Conservation (phyloP, 37 sponge, comb jelly and placozoan species). For the Diacarnus erythraeanus region DNA sequence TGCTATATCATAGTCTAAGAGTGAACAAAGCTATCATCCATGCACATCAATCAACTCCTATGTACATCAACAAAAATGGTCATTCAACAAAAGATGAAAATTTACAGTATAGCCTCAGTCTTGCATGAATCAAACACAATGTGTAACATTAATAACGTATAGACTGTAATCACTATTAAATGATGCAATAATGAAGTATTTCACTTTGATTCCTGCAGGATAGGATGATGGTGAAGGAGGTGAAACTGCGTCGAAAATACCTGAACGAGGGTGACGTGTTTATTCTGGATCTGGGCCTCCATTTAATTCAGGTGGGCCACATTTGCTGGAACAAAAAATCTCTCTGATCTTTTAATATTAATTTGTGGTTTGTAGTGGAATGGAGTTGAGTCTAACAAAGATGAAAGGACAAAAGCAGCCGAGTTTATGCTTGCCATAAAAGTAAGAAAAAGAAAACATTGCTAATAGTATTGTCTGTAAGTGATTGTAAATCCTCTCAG, state of each 20-base stretch:
- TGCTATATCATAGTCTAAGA: too few relatives aligned
- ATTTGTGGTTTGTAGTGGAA: constrained; percentile 69
- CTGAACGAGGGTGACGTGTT: constrained; percentile 91
- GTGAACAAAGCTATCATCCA: too few relatives aligned
- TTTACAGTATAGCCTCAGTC: too few relatives aligned
- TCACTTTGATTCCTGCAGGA: constrained; percentile 65
- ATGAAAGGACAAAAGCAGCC: constrained; percentile 92
- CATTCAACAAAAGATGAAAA: too few relatives aligned
- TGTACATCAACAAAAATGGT: too few relatives aligned
- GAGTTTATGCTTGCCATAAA: constrained; percentile 82
- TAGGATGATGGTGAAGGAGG: constrained; percentile 56
- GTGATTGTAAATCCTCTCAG: too few relatives aligned
- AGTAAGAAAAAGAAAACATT: too few relatives aligned
- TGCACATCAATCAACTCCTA: too few relatives aligned
- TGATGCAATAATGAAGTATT: too few relatives aligned
- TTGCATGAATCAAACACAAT: too few relatives aligned
- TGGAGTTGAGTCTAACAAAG: constrained; percentile 93
- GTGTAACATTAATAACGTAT: background rate
- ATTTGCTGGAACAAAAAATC: too few relatives aligned
- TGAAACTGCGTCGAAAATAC: constrained; percentile 42
- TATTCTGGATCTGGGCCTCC: constrained; percentile 89
- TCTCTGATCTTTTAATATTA: background rate
- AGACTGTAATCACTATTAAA: background rate
- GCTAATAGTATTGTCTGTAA: too few relatives aligned
- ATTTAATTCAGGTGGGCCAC: constrained; percentile 71